These are phyloP conservation scores for Limnephilus rhombicus DNA, from an alignment of 2,888 invertebrate species.

Conservation along the genomic window DNA sequence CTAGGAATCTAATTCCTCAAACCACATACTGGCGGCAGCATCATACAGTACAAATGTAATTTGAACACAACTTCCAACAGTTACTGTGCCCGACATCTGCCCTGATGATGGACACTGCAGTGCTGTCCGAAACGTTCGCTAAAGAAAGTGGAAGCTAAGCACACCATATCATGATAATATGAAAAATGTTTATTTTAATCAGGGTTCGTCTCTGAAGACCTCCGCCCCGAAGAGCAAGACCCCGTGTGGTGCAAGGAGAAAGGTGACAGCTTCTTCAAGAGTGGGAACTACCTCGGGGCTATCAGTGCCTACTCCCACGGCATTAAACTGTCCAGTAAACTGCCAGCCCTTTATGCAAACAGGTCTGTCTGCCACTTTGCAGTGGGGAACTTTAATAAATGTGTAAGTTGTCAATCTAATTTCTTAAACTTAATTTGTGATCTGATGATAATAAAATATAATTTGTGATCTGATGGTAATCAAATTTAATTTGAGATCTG, in stretches of 20 bases:
- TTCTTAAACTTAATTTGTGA: not conserved
- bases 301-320: conserved; percentile 90
- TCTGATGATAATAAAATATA: not conserved
- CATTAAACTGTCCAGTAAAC: conserved; percentile 84
- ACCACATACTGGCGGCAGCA: too few species aligned
- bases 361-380: conserved; percentile 89
- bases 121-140: too few species aligned
- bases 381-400: conserved; percentile 85
- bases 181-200: conserved; percentile 29
- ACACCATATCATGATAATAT: too few species aligned
- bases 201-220: conserved; percentile 85
- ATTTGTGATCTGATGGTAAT: not conserved
- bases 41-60: too few species aligned
- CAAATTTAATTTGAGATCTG: too few species aligned
- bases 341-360: conserved; percentile 86
- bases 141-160: too few species aligned
- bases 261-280: conserved; percentile 87
- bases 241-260: conserved; percentile 90
- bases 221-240: conserved; percentile 88
- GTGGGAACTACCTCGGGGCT: conserved; percentile 87
- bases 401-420: conserved; percentile 70
- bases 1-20: too few species aligned
- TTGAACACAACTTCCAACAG: too few species aligned
- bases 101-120: too few species aligned
- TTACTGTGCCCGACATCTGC: too few species aligned